Conservation (phyloP, 2,797 vertebrate genomes). For the Melanotaenia parkinsoni region DNA sequence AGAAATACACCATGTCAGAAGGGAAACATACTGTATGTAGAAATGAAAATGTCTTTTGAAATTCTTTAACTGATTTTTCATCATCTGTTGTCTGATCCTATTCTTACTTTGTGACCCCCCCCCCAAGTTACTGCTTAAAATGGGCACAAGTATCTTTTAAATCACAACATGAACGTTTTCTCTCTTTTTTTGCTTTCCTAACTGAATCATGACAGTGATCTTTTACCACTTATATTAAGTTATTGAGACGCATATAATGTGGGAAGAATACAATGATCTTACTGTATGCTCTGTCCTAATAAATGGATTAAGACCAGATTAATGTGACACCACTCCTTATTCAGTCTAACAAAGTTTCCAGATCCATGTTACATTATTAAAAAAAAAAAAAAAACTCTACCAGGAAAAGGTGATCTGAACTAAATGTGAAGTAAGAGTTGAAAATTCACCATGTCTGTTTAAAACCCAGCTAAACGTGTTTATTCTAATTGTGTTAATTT, state of each 20-base stretch:
- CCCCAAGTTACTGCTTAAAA: conserved; percentile 13
- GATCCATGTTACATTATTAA: background rate
- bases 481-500: background rate
- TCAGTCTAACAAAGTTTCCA: conserved; percentile 1
- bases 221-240: conserved; percentile 19
- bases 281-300: conserved; percentile 3
- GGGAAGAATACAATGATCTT: background rate
- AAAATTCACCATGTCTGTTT: background rate
- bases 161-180: background rate
- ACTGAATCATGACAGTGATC: conserved; percentile 18
- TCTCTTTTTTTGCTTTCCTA: background rate
- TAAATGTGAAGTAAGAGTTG: background rate
- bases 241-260: conserved; percentile 39
- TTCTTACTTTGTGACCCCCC: conserved; percentile 36
- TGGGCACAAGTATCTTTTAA: background rate
- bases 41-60: conserved; percentile 27
- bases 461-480: background rate
- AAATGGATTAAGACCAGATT: conserved; percentile 15
- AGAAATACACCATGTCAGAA: conserved; percentile 30
- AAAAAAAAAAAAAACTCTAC: background rate
- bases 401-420: background rate
- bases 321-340: conserved; percentile 1
- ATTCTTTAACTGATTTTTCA: conserved; percentile 25
- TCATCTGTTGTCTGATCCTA: conserved; percentile 18
- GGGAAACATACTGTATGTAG: conserved; percentile 39